Evolutionary conservation across 2,113 vertebrate species (phyloP), one percentile per base, ranked within the genome.

Genomic region (Chascanopsetta lugubris): DNA sequence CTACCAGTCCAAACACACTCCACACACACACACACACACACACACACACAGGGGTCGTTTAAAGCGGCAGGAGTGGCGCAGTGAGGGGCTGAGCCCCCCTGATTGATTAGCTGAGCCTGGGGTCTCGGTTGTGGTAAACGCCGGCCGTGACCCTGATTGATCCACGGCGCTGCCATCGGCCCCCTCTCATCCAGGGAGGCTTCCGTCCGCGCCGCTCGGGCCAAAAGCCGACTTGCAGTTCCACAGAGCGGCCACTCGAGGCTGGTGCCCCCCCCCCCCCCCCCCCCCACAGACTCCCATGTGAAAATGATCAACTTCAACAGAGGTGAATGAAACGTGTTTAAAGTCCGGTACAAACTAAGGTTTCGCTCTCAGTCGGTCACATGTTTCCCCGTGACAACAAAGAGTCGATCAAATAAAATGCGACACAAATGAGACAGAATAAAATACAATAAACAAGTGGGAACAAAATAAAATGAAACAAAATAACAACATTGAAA

Each of bases 71-170:
- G 40, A 46, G 61, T 69, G 11, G 25, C 45, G 26, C 76, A 66
- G 63, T 1, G 21, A 38, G 79, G 36, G 60, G 59, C 29, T 21
- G 51, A 62, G 59, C 59, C 36, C 38, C 70, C 20, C 47, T 82
- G 73, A 80, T 66, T 75, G 79, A 84, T 71, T 30, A 58, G 48
- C 62, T 25, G 3, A 24, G 61, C 48, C n/a, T 34, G 15, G 43
- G 78, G 53, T 49, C 76, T 45, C 59, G 70, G 47, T 48, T 60
- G 67, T 32, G 55, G 67, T 81, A 70, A 80, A 71, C 53, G 54
- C 34, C 26, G 56, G 26, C 62, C 49, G 6, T 79, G 72, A 77
- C 54, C 66, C 38, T 12, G 51, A 77, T 75, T 77, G 66, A 86
- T 56, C 75, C 60, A 27, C 6, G 63, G 57, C 22, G 5, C 45